These are phyloP conservation scores for Helicolenus hilgendorfi DNA, from an alignment of 2,797 vertebrate species.

Conservation along the genomic window DNA sequence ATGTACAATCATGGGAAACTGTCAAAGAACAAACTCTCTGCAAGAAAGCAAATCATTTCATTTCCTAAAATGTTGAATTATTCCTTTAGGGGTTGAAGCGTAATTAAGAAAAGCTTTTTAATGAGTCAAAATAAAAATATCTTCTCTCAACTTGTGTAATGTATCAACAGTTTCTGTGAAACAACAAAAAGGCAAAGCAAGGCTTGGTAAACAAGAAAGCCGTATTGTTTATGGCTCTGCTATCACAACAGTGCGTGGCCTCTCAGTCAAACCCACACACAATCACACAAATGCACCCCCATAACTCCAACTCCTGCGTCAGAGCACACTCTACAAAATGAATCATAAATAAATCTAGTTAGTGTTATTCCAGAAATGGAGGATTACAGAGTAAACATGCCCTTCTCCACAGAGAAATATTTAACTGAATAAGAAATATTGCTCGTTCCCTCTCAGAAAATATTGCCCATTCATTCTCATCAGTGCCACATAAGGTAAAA, in stretches of 20 bases:
- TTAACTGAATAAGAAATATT: slow-evolving; percentile 33
- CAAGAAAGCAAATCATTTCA: neutral
- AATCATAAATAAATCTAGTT: slow-evolving; percentile 65
- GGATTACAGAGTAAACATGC: slow-evolving; percentile 50
- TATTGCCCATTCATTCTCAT: slow-evolving; percentile 63
- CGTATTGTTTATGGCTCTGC: slow-evolving; percentile 45
- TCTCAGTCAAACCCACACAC: slow-evolving; percentile 54
- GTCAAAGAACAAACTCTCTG: neutral
- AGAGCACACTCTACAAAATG: slow-evolving; percentile 62
- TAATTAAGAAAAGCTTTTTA: slow-evolving; percentile 37
- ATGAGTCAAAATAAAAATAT: slow-evolving; percentile 1
- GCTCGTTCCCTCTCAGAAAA: slow-evolving; percentile 48
- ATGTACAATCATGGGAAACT: neutral
- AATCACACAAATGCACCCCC: slow-evolving; percentile 67
- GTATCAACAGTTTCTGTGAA: slow-evolving; percentile 35
- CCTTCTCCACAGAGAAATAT: slow-evolving; percentile 37
- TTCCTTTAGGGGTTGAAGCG: neutral
- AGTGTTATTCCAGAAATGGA: slow-evolving; percentile 64
- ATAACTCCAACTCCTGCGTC: slow-evolving; percentile 58
- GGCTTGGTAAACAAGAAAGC: slow-evolving; percentile 20
- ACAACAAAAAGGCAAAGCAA: slow-evolving; percentile 26
- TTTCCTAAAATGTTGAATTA: neutral
- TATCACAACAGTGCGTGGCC: slow-evolving; percentile 10
- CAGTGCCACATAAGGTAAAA: slow-evolving; percentile 54
- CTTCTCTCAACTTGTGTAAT: slow-evolving; percentile 20